Base-by-base conservation (phyloP, 2,888 invertebrate genomes). In the Rhogogaster chlorosoma region DNA sequence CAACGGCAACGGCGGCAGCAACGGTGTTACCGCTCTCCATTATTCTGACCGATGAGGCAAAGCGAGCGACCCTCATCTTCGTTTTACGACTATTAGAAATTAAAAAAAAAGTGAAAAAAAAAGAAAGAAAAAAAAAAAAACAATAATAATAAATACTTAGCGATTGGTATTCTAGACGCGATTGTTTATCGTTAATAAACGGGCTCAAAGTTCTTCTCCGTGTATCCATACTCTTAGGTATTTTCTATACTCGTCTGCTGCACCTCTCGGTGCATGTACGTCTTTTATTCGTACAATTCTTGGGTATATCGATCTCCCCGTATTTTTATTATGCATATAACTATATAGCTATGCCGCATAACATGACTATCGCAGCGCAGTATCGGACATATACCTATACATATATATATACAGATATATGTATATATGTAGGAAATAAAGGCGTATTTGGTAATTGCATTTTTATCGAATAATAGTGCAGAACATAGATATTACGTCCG, bases 391-490 rank as follows among this genome's bases (percentile, higher is more conserved):
- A 26, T 61, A 22, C n/a, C n/a, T n/a, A n/a, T n/a, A n/a, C n/a
- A n/a, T n/a, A n/a, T n/a, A n/a, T n/a, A n/a, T n/a, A n/a, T n/a
- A n/a, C n/a, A n/a, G n/a, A n/a, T n/a, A n/a, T n/a, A n/a, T n/a
- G n/a, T n/a, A n/a, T n/a, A n/a, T n/a, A n/a, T n/a, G n/a, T n/a
- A n/a, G n/a, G 61, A 22, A 26, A 26, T 26, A 61, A 2, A 61
- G 61, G 10, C 12, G 18, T 77, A 26, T 38, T 18, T 32, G 38
- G 42, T 77, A 77, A 77, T 77, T 77, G 77, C 49, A 77, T 77
- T 77, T 77, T 77, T 77, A 77, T 77, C 77, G 49, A 77, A 77
- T 77, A 77, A 77, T 77, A 77, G 49, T 53, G 77, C 77, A 29
- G 53, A 53, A n/a, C 7, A 53, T 53, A 53, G 53, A 53, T 32